Percentiles rank a stretch among this genome's conserved stretches.
These are phyloP conservation scores for Alloscopus bannaensis DNA, from an alignment of 2,888 invertebrate species.

Conservation along the genomic window DNA sequence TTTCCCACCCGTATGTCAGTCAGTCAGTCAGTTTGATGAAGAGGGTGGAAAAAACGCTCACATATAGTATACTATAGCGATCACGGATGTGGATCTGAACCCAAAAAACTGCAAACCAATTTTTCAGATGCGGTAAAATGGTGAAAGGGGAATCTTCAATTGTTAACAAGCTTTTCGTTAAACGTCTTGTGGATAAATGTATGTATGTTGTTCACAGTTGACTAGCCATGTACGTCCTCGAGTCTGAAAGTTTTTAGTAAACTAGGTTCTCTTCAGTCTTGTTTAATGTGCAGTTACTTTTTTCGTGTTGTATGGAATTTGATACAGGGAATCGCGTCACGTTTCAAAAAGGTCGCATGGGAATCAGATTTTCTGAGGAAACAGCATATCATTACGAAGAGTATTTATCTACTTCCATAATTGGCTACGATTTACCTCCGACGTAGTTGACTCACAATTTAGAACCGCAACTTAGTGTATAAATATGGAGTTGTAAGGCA, in stretches of 20 bases:
- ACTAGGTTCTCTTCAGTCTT: background rate
- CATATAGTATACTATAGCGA: no score
- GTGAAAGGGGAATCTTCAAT: conserved; percentile 22
- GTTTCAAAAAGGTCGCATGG: conserved; percentile 55
- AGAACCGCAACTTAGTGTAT: no score
- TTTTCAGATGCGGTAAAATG: no score
- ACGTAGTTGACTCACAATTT: no score
- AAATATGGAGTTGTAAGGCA: no score
- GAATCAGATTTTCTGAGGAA: conserved; percentile 64
- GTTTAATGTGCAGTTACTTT: conserved; percentile 44
- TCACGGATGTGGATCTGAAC: no score
- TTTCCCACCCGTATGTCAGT: conserved; percentile 60
- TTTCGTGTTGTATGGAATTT: conserved; percentile 30
- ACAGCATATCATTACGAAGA: conserved; percentile 55
- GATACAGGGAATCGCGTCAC: conserved; percentile 39
- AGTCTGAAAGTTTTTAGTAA: background rate
- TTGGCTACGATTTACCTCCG: conserved; percentile 41
- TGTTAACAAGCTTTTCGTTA: conserved; percentile 12
- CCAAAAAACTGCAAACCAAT: no score
- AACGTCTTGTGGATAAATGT: conserved; percentile 5
- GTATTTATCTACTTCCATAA: conserved; percentile 62
- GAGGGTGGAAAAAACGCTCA: conserved; percentile 7
- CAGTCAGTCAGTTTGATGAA: conserved; percentile 54
- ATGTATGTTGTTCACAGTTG: background rate
- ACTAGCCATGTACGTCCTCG: background rate